phyloP scores from a whole-genome alignment of 2,113 vertebrate species.

The Hyperoodon ampullatus region DNA sequence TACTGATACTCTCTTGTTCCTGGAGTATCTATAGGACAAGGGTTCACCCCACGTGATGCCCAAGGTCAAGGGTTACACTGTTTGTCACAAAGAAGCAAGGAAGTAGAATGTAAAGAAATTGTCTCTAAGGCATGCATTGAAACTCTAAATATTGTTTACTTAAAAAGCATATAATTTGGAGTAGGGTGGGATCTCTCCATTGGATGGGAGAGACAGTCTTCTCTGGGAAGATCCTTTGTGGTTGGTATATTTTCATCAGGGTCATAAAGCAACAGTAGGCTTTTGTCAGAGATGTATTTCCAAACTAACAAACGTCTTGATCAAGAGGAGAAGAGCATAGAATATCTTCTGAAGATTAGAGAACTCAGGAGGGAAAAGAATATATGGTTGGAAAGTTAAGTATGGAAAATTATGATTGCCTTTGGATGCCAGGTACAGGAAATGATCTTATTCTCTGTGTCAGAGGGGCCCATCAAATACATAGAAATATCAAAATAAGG shows the following conservation, averaged over 20 bases:
- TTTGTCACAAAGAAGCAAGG: not conserved
- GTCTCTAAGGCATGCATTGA: not conserved
- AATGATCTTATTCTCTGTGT: not conserved
- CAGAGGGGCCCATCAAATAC: not conserved
- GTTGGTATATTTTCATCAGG: not conserved
- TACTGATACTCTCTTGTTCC: not conserved
- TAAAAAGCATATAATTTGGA: not conserved
- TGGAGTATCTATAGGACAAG: not conserved
- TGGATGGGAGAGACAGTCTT: not conserved
- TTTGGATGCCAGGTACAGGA: not conserved
- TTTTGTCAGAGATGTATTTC: not conserved
- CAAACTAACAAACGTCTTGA: not conserved
- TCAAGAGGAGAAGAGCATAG: not conserved
- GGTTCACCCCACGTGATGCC: not conserved
- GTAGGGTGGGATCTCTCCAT: not conserved
- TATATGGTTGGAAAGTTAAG: not conserved
- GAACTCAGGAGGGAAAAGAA: not conserved
- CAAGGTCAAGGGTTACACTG: not conserved
- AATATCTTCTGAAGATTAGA: not conserved
- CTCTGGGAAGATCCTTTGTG: not conserved
- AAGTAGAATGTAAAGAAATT: not conserved
- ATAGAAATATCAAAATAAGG: not conserved
- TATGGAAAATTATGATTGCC: not conserved
- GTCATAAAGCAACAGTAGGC: not conserved
- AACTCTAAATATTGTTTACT: not conserved